phyloP scores from a whole-genome alignment of 2,113 vertebrate species.

The Rhinopomastus cyanomelas region DNA sequence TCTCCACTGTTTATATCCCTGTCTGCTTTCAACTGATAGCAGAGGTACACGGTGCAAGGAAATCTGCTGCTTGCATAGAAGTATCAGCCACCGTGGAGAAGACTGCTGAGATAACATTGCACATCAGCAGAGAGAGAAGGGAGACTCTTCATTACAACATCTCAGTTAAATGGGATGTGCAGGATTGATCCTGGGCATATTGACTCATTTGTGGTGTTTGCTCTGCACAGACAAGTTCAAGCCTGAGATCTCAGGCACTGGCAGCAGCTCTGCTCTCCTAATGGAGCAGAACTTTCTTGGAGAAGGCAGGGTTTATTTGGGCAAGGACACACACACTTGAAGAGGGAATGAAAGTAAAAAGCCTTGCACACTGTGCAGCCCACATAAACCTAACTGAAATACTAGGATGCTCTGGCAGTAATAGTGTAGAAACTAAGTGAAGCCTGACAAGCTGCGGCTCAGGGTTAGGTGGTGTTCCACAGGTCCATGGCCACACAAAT shows the following conservation, averaged over 20 bases:
- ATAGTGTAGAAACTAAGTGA: not conserved
- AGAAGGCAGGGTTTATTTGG: not conserved
- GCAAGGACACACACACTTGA: too few relatives aligned
- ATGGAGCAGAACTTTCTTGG: not conserved
- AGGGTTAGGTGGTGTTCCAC: not conserved
- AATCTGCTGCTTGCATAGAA: not conserved
- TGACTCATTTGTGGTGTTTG: not conserved
- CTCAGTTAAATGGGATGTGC: not conserved
- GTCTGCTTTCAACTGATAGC: not conserved
- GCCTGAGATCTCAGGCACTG: not conserved
- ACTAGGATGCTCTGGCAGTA: not conserved
- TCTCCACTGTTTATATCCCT: not conserved
- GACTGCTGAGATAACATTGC: not conserved
- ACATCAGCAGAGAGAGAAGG: not conserved
- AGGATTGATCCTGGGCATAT: not conserved
- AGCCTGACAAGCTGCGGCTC: not conserved
- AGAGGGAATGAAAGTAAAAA: not conserved
- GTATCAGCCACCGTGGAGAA: not conserved
- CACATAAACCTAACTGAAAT: not conserved
- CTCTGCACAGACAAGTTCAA: not conserved
- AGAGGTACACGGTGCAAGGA: not conserved
- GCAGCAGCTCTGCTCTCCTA: not conserved
- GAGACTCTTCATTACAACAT: not conserved
- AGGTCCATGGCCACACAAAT: accelerated
- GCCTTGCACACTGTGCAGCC: not conserved